phyloP scores from a whole-genome alignment of 2,888 invertebrate genomes.

The Eledona agricola region DNA sequence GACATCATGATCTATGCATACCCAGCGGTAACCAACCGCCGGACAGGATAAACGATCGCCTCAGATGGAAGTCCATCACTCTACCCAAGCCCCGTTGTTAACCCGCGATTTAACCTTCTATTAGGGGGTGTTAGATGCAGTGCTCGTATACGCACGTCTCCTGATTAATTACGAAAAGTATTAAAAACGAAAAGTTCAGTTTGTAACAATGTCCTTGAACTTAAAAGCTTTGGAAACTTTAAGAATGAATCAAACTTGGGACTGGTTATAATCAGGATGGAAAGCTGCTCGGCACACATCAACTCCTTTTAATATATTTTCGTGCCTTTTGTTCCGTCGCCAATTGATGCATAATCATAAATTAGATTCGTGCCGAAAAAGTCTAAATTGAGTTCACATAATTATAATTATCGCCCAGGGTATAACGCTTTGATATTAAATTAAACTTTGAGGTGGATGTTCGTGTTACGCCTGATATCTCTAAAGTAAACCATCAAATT shows the following conservation, averaged over 20 bases:
- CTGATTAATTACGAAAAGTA: slow-evolving; percentile 25
- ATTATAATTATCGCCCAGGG: slow-evolving; percentile 19
- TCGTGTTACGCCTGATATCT: slow-evolving; percentile 37
- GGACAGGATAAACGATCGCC: slow-evolving; percentile 55
- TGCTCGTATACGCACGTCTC: slow-evolving; percentile 13
- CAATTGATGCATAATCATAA: no score
- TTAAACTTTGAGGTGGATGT: slow-evolving; percentile 31
- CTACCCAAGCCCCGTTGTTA: slow-evolving; percentile 22
- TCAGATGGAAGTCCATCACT: slow-evolving; percentile 47
- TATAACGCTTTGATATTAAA: slow-evolving; percentile 29
- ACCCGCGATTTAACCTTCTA: slow-evolving; percentile 26
- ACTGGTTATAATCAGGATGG: no score
- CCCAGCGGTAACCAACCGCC: slow-evolving; percentile 46
- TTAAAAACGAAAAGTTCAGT: neutral
- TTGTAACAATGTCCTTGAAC: no score
- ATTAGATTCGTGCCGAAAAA: no score
- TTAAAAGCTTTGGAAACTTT: no score
- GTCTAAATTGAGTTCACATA: no score
- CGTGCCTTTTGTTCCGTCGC: no score
- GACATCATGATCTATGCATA: slow-evolving; percentile 50
- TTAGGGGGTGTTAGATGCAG: slow-evolving; percentile 1
- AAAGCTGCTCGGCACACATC: no score
- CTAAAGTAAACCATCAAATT: slow-evolving; percentile 46
- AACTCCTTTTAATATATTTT: no score
- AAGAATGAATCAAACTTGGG: no score